Evolutionary conservation across 2,888 invertebrate genomes (phyloP), one percentile per base, ranked within the genome.

Genomic region (Pemphredon lugubris): DNA sequence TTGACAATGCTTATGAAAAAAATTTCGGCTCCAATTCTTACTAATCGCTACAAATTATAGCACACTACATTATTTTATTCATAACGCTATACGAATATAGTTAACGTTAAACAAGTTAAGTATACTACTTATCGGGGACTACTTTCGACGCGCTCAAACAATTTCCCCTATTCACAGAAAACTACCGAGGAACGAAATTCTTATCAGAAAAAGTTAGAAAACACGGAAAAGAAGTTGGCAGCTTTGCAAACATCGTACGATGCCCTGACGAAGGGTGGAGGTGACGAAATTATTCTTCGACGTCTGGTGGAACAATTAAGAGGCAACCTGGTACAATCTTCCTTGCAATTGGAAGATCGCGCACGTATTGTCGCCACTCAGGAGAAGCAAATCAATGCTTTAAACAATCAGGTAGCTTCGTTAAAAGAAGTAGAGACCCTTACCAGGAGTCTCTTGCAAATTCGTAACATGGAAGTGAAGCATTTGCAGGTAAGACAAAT

Each of bases 391-490:
- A 95, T 96, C 57, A 92, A 92, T 66, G 95, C 95, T 0, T 88
- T 95, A 48, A 92, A 91, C 23, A 92, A 92, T 5, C 95, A 96
- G 88, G 94, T 95, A 5, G 91, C 92, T 40, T 95, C 96, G 0
- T 90, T 96, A 30, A 96, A 95, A 86, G 96, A 96, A 84, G 96
- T 96, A 44, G 93, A 95, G n/a, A 90, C 92, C 7, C 95, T 96
- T 66, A 96, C 96, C 1, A 96, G 95, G 87, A 95, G 96, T 80
- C 90, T 96, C 84, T 88, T 96, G 18, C 94, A 94, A 83, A 94
- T 96, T 47, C 93, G 96, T 73, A 96, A 94, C 84, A 91, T 94
- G 59, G 96, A 96, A 90, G 93, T 95, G 14, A 94, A 94, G 63
- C 95, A 96, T 87, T 92, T 96, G 86, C 93, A 94, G 90, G 92